These are phyloP conservation scores for Mastomys coucha DNA, from an alignment of 2,113 vertebrate genomes.

Conservation along the genomic window DNA sequence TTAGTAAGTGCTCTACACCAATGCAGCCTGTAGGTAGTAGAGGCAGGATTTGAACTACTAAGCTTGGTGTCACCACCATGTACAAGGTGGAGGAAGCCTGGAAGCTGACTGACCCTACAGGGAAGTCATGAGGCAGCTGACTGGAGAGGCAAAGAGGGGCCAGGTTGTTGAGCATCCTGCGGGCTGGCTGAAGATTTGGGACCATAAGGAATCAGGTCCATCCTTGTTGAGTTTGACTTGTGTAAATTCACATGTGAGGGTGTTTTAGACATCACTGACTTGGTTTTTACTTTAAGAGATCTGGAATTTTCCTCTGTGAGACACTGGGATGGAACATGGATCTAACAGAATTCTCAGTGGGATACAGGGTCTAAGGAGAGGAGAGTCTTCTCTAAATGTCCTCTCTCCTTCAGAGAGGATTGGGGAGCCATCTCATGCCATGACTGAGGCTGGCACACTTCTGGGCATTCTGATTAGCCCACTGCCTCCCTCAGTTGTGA, in stretches of 20 bases:
- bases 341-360: not conserved
- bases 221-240: not conserved
- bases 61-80: not conserved
- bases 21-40: not conserved
- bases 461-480: not conserved
- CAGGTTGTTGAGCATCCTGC: not conserved
- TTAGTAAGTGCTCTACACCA: not conserved
- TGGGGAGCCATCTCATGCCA: not conserved
- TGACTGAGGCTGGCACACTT: too few species aligned
- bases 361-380: not conserved
- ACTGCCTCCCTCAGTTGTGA: not conserved
- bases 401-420: not conserved
- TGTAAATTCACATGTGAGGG: not conserved
- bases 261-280: rapidly evolving
- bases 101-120: not conserved
- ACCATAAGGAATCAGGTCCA: not conserved
- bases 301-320: not conserved
- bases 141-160: not conserved
- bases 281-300: not conserved
- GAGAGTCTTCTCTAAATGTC: not conserved
- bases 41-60: not conserved
- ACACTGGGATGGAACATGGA: not conserved
- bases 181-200: not conserved
- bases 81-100: not conserved
- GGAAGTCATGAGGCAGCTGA: not conserved